phyloP scores from a whole-genome alignment of 2,113 vertebrate genomes.

The Nasalis larvatus region DNA sequence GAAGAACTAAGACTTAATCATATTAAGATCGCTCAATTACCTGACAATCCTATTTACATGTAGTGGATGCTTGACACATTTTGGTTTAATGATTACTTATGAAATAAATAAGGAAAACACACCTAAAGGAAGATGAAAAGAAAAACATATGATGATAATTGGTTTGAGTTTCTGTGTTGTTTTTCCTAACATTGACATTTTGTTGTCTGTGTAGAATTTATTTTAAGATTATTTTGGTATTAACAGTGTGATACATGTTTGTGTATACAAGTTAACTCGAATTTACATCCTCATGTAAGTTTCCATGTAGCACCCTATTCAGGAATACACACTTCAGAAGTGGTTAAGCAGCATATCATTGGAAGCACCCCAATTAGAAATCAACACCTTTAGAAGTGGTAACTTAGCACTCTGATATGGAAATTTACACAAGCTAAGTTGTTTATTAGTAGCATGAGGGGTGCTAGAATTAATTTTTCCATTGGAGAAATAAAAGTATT shows the following conservation, averaged over 20 bases:
- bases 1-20: not conserved
- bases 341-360: not conserved
- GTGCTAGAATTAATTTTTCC: slow-evolving; percentile 54
- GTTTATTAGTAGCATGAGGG: slow-evolving; percentile 52
- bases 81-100: not conserved
- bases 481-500: slow-evolving; percentile 27
- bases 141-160: not conserved
- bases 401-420: slow-evolving; percentile 43
- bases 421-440: slow-evolving; percentile 27
- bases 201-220: not conserved
- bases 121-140: not conserved
- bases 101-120: not conserved
- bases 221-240: slow-evolving; percentile 16
- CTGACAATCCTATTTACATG: not conserved
- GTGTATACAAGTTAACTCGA: slow-evolving; percentile 28
- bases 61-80: not conserved
- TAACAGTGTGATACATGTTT: slow-evolving; percentile 17
- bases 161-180: not conserved
- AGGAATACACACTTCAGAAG: slow-evolving; percentile 55
- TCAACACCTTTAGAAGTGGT: slow-evolving; percentile 33
- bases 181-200: not conserved
- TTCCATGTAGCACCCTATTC: not conserved
- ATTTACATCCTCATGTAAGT: slow-evolving; percentile 36
- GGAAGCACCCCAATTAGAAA: slow-evolving; percentile 17
- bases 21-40: not conserved